Base-by-base conservation (phyloP, 2,113 vertebrate species). In the Cardinalis cardinalis region DNA sequence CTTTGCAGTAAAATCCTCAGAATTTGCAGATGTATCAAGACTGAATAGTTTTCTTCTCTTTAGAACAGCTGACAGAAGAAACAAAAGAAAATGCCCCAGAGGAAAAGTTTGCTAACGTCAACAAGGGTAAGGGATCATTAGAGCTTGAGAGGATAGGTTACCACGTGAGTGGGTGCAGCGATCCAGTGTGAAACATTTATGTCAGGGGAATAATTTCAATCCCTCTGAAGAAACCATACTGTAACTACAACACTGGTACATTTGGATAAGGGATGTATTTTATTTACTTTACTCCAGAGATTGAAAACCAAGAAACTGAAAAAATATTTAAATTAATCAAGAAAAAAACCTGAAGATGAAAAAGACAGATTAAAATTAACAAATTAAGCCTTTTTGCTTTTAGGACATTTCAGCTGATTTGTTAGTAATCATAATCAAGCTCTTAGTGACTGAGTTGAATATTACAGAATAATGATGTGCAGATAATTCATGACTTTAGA, bases 81-180 rank as follows among this genome's bases (percentile, higher is more conserved):
- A 95, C 89, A 93, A 93, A 94, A 88, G 77, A 66, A 77, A 90
- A 80, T 19, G 23, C 25, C 92, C 84, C 65, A 61, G 78, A 95
- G 88, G 87, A 89, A 86, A 68, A 83, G 40, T 81, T 83, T 91
- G 88, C 88, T 90, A 93, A 96, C 68, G 55, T 94, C 92, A 96
- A 74, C 70, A 94, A 64, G 93, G 46, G 86, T 66, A 84, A 84
- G 49, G 38, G 88, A 91, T 84, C 91, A 95, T 96, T 91, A 96
- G 72, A 63, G 83, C 46, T 70, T 44, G 64, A 94, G 91, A 89
- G 70, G 84, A 82, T 70, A 86, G 52, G 81, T 65, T 91, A 91
- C 93, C 94, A 92, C 85, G 64, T n/a, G 92, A 80, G 77, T 96
- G 83, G 61, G 28, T 76, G 83, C 63, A 89, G 60, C 21, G 80